Conservation (phyloP, 2,113 vertebrate genomes). For the Mungos mungo region DNA sequence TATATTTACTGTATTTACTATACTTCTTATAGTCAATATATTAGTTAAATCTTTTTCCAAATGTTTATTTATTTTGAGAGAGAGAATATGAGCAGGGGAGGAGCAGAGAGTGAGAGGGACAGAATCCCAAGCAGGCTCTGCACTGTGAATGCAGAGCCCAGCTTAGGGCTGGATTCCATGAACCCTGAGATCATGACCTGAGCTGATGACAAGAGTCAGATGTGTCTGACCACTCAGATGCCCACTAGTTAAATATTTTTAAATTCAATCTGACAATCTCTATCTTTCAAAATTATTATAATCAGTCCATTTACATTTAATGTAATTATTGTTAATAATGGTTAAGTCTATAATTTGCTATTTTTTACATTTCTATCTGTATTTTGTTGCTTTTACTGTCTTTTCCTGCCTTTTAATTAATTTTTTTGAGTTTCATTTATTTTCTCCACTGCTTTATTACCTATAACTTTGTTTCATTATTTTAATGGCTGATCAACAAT, state of each 20-base stretch:
- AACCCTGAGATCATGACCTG: too few species aligned
- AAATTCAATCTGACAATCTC: neutral
- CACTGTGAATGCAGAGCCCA: too few species aligned
- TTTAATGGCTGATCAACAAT: neutral
- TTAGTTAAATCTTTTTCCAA: neutral
- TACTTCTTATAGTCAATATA: neutral
- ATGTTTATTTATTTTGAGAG: neutral
- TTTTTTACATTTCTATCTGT: neutral
- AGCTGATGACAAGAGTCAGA: too few species aligned
- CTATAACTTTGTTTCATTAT: neutral
- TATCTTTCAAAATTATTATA: neutral
- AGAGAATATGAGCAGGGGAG: too few species aligned
- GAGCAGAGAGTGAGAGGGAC: too few species aligned
- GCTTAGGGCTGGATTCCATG: too few species aligned
- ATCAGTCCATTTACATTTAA: constrained; percentile 1
- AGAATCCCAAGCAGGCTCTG: too few species aligned
- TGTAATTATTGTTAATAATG: neutral
- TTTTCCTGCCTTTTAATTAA: neutral
- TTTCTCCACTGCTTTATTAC: neutral
- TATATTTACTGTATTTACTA: neutral
- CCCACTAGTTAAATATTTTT: neutral
- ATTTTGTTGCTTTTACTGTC: neutral
- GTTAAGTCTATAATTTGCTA: neutral
- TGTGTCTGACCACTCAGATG: too few species aligned
- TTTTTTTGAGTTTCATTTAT: neutral